Conservation (phyloP, 1,140 invertebrate species). For the Mizuhopecten yessoensis region DNA sequence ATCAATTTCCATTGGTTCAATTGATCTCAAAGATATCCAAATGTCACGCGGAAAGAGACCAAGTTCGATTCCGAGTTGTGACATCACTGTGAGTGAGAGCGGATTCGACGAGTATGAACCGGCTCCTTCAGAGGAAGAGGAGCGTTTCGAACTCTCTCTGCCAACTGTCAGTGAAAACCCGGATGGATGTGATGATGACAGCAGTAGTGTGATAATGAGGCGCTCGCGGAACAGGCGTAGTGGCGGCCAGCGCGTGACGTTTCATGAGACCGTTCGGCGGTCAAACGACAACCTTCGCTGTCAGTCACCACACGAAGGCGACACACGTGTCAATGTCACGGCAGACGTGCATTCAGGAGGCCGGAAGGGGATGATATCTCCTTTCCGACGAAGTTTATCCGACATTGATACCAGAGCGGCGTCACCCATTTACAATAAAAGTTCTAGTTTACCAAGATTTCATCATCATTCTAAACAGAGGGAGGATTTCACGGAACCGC, state of each 20-base stretch:
- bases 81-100: conserved; percentile 61
- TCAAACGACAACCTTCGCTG: conserved; percentile 53
- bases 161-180: conserved; percentile 57
- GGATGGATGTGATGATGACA: conserved; percentile 50
- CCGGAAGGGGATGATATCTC: background rate
- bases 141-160: conserved; percentile 55
- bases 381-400: conserved; percentile 45
- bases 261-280: conserved; percentile 69
- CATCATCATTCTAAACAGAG: background rate
- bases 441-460: conserved; percentile 18
- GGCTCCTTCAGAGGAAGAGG: conserved; percentile 56
- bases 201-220: conserved; percentile 59
- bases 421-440: background rate
- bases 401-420: conserved; percentile 39
- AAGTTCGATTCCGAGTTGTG: conserved; percentile 55
- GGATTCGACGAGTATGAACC: conserved; percentile 62
- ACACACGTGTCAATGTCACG: conserved; percentile 52
- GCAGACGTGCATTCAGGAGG: conserved; percentile 53
- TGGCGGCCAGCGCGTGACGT: conserved; percentile 73
- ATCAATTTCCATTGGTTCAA: conserved; percentile 63
- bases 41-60: conserved; percentile 49
- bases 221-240: conserved; percentile 62
- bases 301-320: conserved; percentile 44
- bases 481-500: background rate
- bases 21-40: conserved; percentile 63